These are phyloP conservation scores for Arion vulgaris DNA, from an alignment of 1,140 invertebrate genomes.

Conservation along the genomic window DNA sequence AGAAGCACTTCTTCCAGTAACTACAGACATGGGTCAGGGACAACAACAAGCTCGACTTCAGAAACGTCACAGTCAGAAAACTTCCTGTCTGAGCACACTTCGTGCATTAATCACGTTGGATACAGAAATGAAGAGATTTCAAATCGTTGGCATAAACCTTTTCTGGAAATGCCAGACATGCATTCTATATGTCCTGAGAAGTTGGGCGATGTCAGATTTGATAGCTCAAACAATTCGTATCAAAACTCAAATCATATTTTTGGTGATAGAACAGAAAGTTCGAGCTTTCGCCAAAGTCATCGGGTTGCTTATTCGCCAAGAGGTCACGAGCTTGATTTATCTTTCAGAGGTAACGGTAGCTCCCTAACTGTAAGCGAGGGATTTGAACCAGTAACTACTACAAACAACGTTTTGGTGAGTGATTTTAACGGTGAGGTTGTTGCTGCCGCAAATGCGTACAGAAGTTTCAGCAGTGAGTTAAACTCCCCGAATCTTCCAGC, in stretches of 20 bases:
- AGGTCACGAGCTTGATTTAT: too few species aligned
- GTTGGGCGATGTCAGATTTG: not conserved
- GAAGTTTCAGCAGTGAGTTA: slow-evolving; percentile 4
- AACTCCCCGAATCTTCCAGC: not conserved
- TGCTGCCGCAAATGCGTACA: not conserved
- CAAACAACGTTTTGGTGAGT: too few species aligned
- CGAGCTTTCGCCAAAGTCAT: too few species aligned
- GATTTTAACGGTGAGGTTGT: too few species aligned
- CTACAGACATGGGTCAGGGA: too few species aligned
- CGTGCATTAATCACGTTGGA: not conserved
- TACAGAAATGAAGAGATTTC: not conserved
- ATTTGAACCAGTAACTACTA: too few species aligned
- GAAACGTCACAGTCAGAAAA: not conserved
- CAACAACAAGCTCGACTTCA: not conserved
- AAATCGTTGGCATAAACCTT: not conserved
- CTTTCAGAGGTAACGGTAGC: too few species aligned
- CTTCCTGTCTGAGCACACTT: not conserved
- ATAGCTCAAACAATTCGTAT: not conserved
- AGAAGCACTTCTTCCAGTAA: not conserved
- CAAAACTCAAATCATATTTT: not conserved
- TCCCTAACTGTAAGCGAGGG: too few species aligned
- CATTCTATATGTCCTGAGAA: not conserved
- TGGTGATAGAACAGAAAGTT: too few species aligned
- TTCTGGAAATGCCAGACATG: not conserved
- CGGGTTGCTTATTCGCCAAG: too few species aligned